phyloP scores from a whole-genome alignment of 2,888 invertebrate genomes.

The Laothoe populi region DNA sequence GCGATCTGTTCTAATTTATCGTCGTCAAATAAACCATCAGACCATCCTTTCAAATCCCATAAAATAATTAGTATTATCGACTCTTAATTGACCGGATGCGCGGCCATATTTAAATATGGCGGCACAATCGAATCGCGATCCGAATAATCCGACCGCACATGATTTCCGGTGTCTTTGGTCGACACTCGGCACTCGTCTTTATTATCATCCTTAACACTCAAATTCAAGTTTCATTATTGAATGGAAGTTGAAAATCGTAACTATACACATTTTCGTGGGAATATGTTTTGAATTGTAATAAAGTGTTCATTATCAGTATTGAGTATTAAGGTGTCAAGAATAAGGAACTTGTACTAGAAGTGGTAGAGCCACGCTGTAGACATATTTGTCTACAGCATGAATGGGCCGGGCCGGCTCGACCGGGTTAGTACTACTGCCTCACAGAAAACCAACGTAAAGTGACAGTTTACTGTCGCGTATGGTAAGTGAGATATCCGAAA shows the following conservation, averaged over 20 bases:
- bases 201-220: slow-evolving; percentile 14
- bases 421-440: too few species aligned
- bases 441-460: too few species aligned
- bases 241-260: neutral
- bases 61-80: slow-evolving; percentile 42
- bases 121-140: slow-evolving; percentile 65
- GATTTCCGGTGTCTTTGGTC: slow-evolving; percentile 28
- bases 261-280: slow-evolving; percentile 11
- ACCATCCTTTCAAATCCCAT: slow-evolving; percentile 3
- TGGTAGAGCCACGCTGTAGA: too few species aligned
- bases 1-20: slow-evolving; percentile 5
- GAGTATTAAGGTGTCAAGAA: neutral
- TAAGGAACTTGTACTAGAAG: slow-evolving; percentile 1
- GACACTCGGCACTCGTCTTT: neutral
- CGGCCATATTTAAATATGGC: slow-evolving; percentile 56
- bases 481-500: too few species aligned
- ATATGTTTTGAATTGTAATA: slow-evolving; percentile 24
- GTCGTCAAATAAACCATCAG: neutral
- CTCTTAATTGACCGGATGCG: slow-evolving; percentile 56
- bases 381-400: too few species aligned
- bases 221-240: slow-evolving; percentile 7
- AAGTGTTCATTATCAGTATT: slow-evolving; percentile 8
- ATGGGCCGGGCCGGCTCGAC: too few species aligned
- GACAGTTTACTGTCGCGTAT: too few species aligned
- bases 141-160: slow-evolving; percentile 68